Evolutionary conservation across 2,888 invertebrate species (phyloP), one percentile per base, ranked within the genome.

Genomic region (Alviniconcha strummeri): DNA sequence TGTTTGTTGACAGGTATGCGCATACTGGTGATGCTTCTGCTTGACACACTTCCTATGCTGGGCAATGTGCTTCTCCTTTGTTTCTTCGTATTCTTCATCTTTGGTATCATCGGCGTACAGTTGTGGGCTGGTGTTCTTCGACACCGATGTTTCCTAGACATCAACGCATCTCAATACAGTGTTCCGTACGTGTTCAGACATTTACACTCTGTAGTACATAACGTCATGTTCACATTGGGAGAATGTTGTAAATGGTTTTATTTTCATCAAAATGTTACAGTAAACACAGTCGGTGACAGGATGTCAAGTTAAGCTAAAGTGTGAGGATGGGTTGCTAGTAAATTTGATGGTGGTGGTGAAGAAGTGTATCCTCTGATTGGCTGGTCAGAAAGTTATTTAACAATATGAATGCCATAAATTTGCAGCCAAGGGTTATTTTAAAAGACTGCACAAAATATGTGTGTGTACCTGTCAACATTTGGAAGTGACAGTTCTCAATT

Each of bases 21-120:
- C 89, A 99, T 99, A 91, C 95, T 99, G 93, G 99, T 99, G 90
- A 99, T 99, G 98, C 95, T 99, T 85, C 95, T 99, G 81, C 95
- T 99, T 92, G 99, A 99, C 94, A 99, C 99, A 8, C 95, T 99
- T 89, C 99, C 99, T 17, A 99, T 99, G 99, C 95, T 99, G 92
- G 99, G 99, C 88, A 99, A 99, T 94, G 99, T 99, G 81, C 93
- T 95, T 83, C 95, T 99, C 89, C 95, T 99, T 88, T 99, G 99
- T 95, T 99, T 99, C 96, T 99, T 99, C 95, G 99, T 99, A 85
- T 99, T 99, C 96, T 99, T 99, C 95, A 99, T 99, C 94, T 99
- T 99, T 93, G 99, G 99, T 89, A 99, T 99, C 93, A 97, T 99
- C 90, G 99, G 99, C 52, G 99, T 99, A 72, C 99, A 99, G 94